Conservation (phyloP, 2,113 vertebrate species). For the Ranitomeya imitator region DNA sequence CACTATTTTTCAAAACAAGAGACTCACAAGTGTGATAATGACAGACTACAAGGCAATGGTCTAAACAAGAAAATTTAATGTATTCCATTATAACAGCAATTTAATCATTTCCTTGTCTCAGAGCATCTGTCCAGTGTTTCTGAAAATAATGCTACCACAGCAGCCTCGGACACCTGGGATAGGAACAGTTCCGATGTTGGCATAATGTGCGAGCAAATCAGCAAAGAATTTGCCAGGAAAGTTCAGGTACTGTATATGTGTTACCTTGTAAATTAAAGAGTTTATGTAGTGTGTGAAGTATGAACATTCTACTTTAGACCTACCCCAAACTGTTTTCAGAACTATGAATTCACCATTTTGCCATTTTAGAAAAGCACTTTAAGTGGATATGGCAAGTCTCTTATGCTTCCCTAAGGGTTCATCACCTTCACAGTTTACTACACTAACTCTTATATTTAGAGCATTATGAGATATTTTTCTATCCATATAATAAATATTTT, state of each 20-base stretch:
- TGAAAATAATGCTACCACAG: constrained; percentile 58
- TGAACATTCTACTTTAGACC: neutral
- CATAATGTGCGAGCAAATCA: constrained; percentile 75
- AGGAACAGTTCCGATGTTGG: constrained; percentile 61
- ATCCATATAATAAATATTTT: too few species aligned
- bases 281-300: neutral
- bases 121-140: constrained; percentile 63
- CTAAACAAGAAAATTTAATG: neutral
- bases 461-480: too few species aligned
- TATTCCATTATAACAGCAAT: neutral
- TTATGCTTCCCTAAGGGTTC: too few species aligned
- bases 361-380: neutral
- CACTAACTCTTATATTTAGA: too few species aligned
- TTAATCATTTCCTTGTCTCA: constrained; percentile 51
- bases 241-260: constrained; percentile 72
- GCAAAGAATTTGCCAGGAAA: constrained; percentile 79
- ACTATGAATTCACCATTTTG: neutral
- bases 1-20: neutral
- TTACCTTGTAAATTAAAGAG: constrained; percentile 20
- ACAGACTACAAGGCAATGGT: neutral
- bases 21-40: neutral
- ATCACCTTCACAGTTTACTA: too few species aligned
- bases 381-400: too few species aligned
- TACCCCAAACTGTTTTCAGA: neutral
- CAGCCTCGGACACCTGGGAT: constrained; percentile 63